Percentiles rank a stretch among this genome's conserved stretches.
Evolutionary conservation across 2,888 invertebrate species (phyloP).

Genomic region (Axea sp.): DNA sequence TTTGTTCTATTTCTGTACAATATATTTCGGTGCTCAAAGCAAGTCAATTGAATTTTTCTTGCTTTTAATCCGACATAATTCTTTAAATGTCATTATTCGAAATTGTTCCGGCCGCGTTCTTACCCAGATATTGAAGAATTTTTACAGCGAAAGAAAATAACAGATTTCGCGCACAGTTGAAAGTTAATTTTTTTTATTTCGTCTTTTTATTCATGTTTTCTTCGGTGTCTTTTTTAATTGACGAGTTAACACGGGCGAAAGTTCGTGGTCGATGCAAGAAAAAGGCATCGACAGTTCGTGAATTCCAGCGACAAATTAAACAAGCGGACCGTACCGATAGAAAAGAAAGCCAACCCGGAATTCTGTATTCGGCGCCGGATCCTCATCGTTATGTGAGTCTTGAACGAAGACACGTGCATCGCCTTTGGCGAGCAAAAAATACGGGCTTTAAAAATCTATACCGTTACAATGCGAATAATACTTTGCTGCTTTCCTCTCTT

Average conservation of each 20-base stretch:
- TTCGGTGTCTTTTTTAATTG: constrained; percentile 20
- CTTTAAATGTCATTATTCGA: too few relatives aligned
- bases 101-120: too few relatives aligned
- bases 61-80: too few relatives aligned
- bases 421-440: constrained; percentile 62
- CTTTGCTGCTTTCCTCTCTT: constrained; percentile 57
- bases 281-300: constrained; percentile 22
- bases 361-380: constrained; percentile 59
- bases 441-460: constrained; percentile 60
- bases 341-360: constrained; percentile 60
- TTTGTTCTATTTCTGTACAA: too few relatives aligned
- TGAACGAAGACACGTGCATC: constrained; percentile 63
- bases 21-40: too few relatives aligned
- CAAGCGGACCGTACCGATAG: constrained; percentile 40
- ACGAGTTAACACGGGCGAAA: constrained; percentile 23
- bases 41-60: too few relatives aligned
- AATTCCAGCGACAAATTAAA: constrained; percentile 45
- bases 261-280: constrained; percentile 16
- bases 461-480: constrained; percentile 61
- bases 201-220: constrained; percentile 2
- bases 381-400: constrained; percentile 61
- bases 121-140: not conserved
- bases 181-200: not conserved
- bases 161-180: not conserved
- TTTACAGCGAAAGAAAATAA: constrained; percentile 1